These are phyloP conservation scores for Tanytarsus gracilentus DNA, from an alignment of 2,888 invertebrate species.

Conservation along the genomic window DNA sequence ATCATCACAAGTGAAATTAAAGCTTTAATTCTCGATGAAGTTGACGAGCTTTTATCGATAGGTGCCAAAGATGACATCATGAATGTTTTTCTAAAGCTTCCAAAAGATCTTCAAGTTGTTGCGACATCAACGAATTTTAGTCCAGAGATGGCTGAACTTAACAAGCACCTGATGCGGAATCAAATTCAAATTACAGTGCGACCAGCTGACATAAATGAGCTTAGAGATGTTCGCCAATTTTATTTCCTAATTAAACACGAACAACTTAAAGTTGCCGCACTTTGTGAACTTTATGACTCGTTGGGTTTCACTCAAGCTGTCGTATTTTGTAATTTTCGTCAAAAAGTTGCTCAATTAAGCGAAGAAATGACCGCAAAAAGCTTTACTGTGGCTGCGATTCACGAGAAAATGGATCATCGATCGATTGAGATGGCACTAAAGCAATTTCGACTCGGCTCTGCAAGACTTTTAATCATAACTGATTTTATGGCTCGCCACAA, in stretches of 20 bases:
- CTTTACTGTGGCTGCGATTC: constrained; percentile 99
- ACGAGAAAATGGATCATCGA: constrained; percentile 99
- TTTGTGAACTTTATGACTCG: constrained; percentile 98
- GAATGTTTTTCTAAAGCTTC: constrained; percentile 91
- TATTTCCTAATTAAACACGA: constrained; percentile 89
- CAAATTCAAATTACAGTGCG: constrained; percentile 96
- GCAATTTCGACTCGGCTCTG: constrained; percentile 97
- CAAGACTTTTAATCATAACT: constrained; percentile 96
- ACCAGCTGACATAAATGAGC: constrained; percentile 88
- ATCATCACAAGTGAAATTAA: constrained; percentile 82
- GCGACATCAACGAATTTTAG: constrained; percentile 99
- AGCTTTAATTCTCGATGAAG: constrained; percentile 97
- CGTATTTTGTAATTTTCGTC: constrained; percentile 98
- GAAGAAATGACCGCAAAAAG: constrained; percentile 90
- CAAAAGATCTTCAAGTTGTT: constrained; percentile 86
- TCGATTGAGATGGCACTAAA: constrained; percentile 99
- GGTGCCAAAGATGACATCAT: constrained; percentile 99
- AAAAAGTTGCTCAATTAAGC: constrained; percentile 98
- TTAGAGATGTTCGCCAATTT: constrained; percentile 98
- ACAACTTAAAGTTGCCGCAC: constrained; percentile 89
- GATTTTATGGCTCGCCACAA: constrained; percentile 98
- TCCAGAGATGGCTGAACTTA: constrained; percentile 92
- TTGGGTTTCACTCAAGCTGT: constrained; percentile 99
- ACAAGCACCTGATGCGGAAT: constrained; percentile 93
- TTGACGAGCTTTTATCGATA: constrained; percentile 99